Percentiles rank a stretch among this genome's conserved stretches.
Evolutionary conservation across 2,797 vertebrate species (phyloP).

Genomic region (Lepus townsendii): DNA sequence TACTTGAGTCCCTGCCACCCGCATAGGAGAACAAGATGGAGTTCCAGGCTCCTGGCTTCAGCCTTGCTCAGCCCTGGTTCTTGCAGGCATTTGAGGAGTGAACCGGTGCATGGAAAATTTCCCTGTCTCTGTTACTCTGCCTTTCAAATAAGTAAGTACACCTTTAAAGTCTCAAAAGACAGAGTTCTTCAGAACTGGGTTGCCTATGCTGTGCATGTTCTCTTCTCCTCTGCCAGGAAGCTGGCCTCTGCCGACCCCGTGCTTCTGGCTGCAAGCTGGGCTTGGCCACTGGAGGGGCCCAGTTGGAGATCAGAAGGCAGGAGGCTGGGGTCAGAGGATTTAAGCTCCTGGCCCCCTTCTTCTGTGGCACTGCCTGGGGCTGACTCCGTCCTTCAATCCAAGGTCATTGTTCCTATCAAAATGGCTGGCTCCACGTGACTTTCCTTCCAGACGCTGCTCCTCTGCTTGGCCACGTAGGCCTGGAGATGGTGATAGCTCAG

Average conservation of each 20-base stretch:
- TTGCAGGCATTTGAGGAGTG: no score
- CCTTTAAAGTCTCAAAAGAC: background rate
- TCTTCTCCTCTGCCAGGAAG: background rate
- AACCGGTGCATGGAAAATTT: no score
- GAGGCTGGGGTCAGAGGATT: conserved; percentile 12
- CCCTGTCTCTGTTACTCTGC: no score
- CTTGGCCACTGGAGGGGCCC: background rate
- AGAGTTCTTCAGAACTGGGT: background rate
- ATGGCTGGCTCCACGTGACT: background rate
- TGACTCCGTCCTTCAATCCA: conserved; percentile 12
- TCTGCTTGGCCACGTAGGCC: background rate
- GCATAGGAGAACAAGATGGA: no score
- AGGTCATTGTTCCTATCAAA: background rate
- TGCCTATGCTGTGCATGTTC: background rate
- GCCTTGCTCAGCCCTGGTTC: no score
- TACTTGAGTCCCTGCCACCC: no score
- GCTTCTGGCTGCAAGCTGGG: background rate
- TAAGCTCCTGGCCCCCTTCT: background rate
- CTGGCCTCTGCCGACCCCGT: background rate
- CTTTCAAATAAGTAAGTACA: no score
- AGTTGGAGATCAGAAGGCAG: background rate
- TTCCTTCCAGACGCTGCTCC: background rate
- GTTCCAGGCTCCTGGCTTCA: no score
- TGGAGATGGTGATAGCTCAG: background rate
- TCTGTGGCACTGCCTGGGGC: background rate